Percentiles rank a stretch among this genome's conserved stretches.
phyloP scores from a whole-genome alignment of 1,140 invertebrate species.

The Gryllus bimaculatus region DNA sequence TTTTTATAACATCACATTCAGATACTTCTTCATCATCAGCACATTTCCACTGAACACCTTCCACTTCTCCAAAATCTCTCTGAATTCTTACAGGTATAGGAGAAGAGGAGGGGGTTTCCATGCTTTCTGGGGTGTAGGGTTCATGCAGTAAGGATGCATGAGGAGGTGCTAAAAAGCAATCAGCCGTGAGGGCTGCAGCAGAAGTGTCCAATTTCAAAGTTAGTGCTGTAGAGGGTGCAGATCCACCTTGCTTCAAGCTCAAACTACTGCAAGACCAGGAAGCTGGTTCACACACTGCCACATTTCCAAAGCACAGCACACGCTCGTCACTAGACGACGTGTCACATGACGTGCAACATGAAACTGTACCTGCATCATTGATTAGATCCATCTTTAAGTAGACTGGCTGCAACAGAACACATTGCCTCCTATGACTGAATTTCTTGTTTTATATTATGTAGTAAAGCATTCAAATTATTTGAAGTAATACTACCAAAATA shows the following conservation, averaged over 20 bases:
- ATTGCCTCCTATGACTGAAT: not conserved
- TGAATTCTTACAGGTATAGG: conserved; percentile 7
- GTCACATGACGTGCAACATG: conserved; percentile 41
- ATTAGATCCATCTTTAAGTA: conserved; percentile 61
- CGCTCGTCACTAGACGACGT: conserved; percentile 1
- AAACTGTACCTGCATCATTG: conserved; percentile 66
- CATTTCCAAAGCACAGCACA: not conserved
- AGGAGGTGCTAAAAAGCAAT: not conserved
- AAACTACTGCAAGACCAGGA: conserved; percentile 8
- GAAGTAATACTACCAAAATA: not conserved
- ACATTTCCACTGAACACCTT: not conserved
- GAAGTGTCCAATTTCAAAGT: not conserved
- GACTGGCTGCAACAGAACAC: conserved; percentile 60
- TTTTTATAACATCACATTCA: too few species aligned
- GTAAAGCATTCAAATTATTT: not conserved
- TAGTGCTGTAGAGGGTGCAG: conserved; percentile 2
- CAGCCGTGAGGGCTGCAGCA: conserved; percentile 9
- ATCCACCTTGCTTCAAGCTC: conserved; percentile 3
- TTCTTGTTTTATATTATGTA: not conserved
- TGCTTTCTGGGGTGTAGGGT: conserved; percentile 22
- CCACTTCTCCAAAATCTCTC: not conserved
- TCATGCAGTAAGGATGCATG: conserved; percentile 17
- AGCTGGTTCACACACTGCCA: not conserved
- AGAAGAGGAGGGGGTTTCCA: conserved; percentile 18
- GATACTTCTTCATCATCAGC: not conserved